Base-by-base conservation (phyloP, 2,888 invertebrate genomes). In the Trachelus iudaicus region DNA sequence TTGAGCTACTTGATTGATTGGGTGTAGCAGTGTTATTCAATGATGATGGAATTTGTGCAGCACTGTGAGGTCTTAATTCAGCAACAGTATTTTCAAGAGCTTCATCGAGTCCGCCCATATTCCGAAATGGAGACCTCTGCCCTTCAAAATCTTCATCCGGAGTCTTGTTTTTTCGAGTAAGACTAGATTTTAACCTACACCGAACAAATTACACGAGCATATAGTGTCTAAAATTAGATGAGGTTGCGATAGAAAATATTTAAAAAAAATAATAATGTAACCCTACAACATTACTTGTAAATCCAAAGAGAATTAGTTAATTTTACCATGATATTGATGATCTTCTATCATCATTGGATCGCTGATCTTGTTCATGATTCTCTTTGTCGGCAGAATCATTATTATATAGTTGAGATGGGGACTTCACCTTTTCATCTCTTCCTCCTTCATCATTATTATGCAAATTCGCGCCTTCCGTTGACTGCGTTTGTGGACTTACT, bases 21-120 rank as follows among this genome's bases (percentile, higher is more conserved):
- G 69, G 12, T 30, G 69, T 31, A 30, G 69, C 15, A 12, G 69
- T 12, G 6, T 13, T 33, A 33, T 31, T 31, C n/a, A 23, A n/a
- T 4, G 76, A 76, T 11, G 82, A 79, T 30, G 37, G 34, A 73
- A 78, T 81, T n/a, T 82, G 83, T 73, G 82, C 81, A 13, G 75
- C 79, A 1, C 73, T 78, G n/a, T 82, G 80, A 3, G 88, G 82
- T 79, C 88, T 84, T n/a, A 91, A 84, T 81, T 91, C 91, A 3
- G 83, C 78, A 3, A 91, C 85, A 0, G 91, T 91, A 74, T 91
- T 91, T 40, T 91, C 89, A 4, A 89, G 76, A 23, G 79, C 80
- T 73, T 90, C 89, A 13, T 88, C 87, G 0, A 83, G 79, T 69
- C 80, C 75, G 69, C 87, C 86, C 1, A 76, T 75, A 34, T 71